Conservation (phyloP, 1,140 invertebrate genomes). For the Neotoxoptera formosana region DNA sequence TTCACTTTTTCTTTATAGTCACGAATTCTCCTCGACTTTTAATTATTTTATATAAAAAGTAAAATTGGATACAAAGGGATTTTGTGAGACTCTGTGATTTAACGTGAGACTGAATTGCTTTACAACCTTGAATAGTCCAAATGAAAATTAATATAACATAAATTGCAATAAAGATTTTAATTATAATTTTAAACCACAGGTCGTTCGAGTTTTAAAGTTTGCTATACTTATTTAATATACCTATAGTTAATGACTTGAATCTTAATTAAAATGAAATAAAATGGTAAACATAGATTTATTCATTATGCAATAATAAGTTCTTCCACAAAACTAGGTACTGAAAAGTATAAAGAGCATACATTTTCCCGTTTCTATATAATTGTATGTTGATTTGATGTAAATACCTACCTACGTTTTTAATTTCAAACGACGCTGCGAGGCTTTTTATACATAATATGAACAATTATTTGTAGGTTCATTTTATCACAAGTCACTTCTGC, state of each 20-base stretch:
- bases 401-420: background rate
- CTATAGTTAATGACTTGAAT: background rate
- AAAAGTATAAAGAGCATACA: background rate
- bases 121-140: background rate
- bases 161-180: background rate
- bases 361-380: background rate
- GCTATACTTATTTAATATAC: background rate
- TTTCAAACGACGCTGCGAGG: background rate
- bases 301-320: background rate
- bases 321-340: background rate
- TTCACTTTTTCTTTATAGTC: background rate
- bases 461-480: no score
- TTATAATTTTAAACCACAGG: background rate
- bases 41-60: background rate
- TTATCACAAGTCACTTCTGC: no score
- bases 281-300: background rate
- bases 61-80: background rate
- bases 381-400: background rate
- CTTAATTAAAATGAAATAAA: background rate
- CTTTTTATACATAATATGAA: background rate
- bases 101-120: background rate
- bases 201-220: background rate
- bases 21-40: background rate
- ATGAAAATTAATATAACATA: background rate
- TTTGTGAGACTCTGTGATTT: background rate